Base-by-base conservation (phyloP, 2,797 vertebrate genomes). In the Graptemys geographica region DNA sequence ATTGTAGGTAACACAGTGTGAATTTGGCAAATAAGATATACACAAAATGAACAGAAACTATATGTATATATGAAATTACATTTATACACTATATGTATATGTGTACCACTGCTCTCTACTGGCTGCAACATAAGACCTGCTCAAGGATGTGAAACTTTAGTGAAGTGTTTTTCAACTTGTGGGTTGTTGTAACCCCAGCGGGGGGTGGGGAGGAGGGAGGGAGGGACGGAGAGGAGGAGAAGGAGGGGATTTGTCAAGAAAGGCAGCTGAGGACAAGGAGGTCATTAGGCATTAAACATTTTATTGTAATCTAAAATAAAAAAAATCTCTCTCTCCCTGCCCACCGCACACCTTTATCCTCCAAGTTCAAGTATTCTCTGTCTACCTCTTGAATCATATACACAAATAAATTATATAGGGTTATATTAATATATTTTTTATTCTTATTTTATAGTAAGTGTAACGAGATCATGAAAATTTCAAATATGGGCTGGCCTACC, bases 391-490 rank as follows among this genome's bases (percentile, higher is more conserved):
- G 69, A 41, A 44, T 41, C n/a, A 41, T 21, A 74, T 37, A 74
- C 37, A 31, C 28, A 65, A 65, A 41, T 12, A 74, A 41, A 21
- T 12, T 44, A 74, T 37, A 74, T 74, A 74, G 37, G 21, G 11
- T 74, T 74, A 41, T 21, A 1, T 25, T 25, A 10, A 25, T 84
- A 23, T 95, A 86, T 88, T 96, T 96, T 94, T 88, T 23, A 21
- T n/a, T 90, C 55, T 79, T 82, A 79, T 69, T 96, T 83, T 89
- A 82, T 49, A 47, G 23, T n/a, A 78, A 25, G 1, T 59, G 37
- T 76, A 62, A 91, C 88, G 9, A 33, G 55, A 92, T 94, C 84
- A 52, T 69, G 89, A 87, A 95, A 90, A 16, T 81, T 93, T 93
- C 31, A 33, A 69, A 82, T 23, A 0, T 5, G 84, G 51, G 44